phyloP scores from a whole-genome alignment of 2,888 invertebrate genomes.

The Prosapia bicincta region DNA sequence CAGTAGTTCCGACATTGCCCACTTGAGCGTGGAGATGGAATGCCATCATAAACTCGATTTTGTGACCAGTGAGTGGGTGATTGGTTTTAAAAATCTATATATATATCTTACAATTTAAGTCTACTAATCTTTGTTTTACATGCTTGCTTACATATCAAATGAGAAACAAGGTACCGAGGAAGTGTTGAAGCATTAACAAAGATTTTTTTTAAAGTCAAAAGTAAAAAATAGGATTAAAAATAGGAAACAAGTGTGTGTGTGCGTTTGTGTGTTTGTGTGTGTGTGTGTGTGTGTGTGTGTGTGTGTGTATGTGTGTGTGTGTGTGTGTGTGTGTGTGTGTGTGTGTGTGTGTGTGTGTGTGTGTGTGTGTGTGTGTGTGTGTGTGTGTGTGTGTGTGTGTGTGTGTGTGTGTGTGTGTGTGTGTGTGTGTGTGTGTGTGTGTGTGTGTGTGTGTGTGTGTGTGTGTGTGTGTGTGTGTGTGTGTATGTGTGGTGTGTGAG shows the following conservation, averaged over 20 bases:
- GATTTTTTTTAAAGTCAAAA: too few species aligned
- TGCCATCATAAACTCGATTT: too few species aligned
- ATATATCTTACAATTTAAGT: too few species aligned
- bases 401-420: slow-evolving; percentile 5
- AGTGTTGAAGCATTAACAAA: too few species aligned
- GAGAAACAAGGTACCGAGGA: too few species aligned
- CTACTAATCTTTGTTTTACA: too few species aligned
- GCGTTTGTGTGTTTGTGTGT: background rate
- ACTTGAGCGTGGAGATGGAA: too few species aligned
- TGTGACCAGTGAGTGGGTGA: too few species aligned
- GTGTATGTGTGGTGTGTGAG: background rate
- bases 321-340: background rate
- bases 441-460: slow-evolving; percentile 6
- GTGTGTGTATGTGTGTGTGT: background rate
- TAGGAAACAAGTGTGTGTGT: background rate
- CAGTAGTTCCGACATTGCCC: too few species aligned
- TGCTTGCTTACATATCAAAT: too few species aligned
- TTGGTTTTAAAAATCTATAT: too few species aligned
- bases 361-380: background rate
- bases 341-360: background rate
- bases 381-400: background rate
- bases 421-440: slow-evolving; percentile 7
- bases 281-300: background rate
- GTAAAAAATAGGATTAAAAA: too few species aligned
- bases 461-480: slow-evolving; percentile 11